These are phyloP conservation scores for Yoshiicerus persimilis DNA, from an alignment of 1,140 invertebrate genomes.

Conservation along the genomic window DNA sequence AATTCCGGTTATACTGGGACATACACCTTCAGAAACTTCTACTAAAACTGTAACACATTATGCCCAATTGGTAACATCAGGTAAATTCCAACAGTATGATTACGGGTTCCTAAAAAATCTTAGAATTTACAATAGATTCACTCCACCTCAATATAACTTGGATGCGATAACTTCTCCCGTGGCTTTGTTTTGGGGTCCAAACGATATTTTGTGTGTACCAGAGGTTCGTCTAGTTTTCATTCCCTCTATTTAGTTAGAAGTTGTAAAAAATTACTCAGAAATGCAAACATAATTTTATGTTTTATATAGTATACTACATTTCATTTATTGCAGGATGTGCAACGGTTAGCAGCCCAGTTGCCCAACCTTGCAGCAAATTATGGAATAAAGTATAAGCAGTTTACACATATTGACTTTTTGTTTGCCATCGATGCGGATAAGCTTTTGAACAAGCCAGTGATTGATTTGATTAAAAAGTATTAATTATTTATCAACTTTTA, in stretches of 20 bases:
- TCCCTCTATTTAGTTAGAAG: not conserved
- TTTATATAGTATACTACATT: not conserved
- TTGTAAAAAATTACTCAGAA: not conserved
- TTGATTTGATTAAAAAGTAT: constrained; percentile 40
- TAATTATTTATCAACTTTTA: too few relatives aligned
- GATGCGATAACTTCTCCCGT: constrained; percentile 64
- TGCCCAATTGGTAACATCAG: constrained; percentile 28
- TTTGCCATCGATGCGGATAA: constrained; percentile 63
- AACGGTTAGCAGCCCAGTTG: not conserved
- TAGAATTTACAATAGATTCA: constrained; percentile 59
- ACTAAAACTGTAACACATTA: constrained; percentile 6
- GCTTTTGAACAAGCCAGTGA: constrained; percentile 60
- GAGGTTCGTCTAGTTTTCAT: not conserved
- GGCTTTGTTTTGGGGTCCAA: constrained; percentile 61
- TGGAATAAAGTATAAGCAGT: constrained; percentile 61
- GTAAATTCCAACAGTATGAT: constrained; percentile 65
- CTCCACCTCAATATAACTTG: constrained; percentile 68
- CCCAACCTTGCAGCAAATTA: constrained; percentile 41
- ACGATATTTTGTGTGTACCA: not conserved
- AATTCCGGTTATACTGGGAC: not conserved
- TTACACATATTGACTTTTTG: constrained; percentile 73
- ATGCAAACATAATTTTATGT: not conserved
- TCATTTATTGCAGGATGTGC: constrained; percentile 13
- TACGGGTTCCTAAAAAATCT: constrained; percentile 64
- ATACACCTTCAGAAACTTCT: not conserved